phyloP scores from a whole-genome alignment of 2,113 vertebrate species.

The Brevimyrus niger region DNA sequence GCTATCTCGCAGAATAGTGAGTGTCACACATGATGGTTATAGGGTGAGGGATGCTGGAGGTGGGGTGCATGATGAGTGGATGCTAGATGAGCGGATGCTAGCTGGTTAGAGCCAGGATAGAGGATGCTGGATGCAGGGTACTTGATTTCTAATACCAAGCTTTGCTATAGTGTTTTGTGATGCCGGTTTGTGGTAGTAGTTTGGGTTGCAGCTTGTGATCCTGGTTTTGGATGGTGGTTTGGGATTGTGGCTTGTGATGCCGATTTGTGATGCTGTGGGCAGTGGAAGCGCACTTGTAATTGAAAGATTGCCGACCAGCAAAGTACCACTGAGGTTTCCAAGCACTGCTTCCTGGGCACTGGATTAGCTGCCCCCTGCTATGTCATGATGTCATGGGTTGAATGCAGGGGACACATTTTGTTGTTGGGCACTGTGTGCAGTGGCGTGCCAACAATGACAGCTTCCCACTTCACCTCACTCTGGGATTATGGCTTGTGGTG shows the following conservation, averaged over 20 bases:
- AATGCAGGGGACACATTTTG: too few relatives aligned
- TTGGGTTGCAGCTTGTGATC: background rate
- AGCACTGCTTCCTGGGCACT: too few relatives aligned
- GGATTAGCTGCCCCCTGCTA: too few relatives aligned
- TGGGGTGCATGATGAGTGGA: background rate
- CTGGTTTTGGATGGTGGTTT: background rate
- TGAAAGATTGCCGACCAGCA: too few relatives aligned
- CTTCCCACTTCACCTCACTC: background rate
- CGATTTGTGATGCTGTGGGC: too few relatives aligned
- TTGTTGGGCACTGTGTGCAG: too few relatives aligned
- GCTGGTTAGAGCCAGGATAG: background rate
- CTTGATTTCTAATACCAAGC: background rate
- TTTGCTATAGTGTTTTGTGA: background rate
- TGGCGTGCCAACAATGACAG: too few relatives aligned
- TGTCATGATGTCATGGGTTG: too few relatives aligned
- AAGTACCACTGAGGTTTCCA: too few relatives aligned
- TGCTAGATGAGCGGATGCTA: background rate
- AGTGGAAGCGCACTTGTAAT: too few relatives aligned
- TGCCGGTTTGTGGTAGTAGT: too few relatives aligned
- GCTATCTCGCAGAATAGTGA: conserved; percentile 96
- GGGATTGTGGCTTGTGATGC: too few relatives aligned
- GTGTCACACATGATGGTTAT: conserved; percentile 23
- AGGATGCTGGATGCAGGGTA: background rate
- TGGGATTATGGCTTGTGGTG: background rate
- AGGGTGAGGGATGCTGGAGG: background rate